Conservation (phyloP, 2,797 vertebrate genomes). For the Danio jaintianensis region DNA sequence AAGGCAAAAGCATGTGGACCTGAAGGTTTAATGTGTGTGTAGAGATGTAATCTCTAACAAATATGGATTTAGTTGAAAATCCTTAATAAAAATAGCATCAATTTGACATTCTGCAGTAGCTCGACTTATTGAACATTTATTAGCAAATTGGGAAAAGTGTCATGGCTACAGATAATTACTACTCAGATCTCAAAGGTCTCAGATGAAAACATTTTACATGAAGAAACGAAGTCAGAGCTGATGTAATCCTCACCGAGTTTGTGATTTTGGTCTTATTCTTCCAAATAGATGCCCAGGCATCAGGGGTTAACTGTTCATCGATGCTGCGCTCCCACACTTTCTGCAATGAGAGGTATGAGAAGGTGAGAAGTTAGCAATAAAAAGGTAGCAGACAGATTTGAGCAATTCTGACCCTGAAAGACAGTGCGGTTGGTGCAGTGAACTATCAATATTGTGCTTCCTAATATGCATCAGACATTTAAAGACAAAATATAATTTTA, state of each 20-base stretch:
- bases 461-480: not conserved
- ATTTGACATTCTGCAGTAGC: not conserved
- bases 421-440: not conserved
- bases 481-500: not conserved
- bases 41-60: not conserved
- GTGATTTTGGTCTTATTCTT: conserved; percentile 82
- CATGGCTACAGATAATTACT: not conserved
- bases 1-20: conserved; percentile 4
- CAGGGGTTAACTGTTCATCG: conserved; percentile 82
- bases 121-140: not conserved
- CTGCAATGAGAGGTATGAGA: conserved; percentile 65
- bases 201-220: conserved; percentile 3
- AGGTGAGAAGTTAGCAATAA: conserved; percentile 29
- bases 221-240: conserved; percentile 42
- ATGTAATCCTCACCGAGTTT: conserved; percentile 74
- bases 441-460: not conserved
- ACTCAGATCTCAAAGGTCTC: conserved; percentile 10
- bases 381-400: not conserved
- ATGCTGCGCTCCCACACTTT: conserved; percentile 83
- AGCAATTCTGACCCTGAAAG: not conserved
- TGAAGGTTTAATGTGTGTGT: not conserved
- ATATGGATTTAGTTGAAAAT: not conserved
- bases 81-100: not conserved
- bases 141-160: not conserved
- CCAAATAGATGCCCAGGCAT: conserved; percentile 83